Conservation (phyloP, 2,888 invertebrate genomes). For the Agonopterix subpropinquella region DNA sequence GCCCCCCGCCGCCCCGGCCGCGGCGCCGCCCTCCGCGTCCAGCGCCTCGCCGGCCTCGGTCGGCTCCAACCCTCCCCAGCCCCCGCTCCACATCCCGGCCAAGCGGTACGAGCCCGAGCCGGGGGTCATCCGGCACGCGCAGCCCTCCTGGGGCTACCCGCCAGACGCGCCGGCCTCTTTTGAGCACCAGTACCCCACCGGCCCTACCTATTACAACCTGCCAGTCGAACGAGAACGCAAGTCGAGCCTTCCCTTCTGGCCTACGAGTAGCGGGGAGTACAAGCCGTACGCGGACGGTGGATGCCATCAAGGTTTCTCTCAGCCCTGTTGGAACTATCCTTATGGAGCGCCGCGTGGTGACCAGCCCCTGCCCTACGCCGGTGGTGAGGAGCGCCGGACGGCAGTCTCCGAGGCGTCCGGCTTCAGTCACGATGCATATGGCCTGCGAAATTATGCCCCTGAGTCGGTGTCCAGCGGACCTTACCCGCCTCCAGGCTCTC, state of each 20-base stretch:
- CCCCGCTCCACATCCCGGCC: constrained; percentile 92
- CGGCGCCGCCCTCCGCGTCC: constrained; percentile 76
- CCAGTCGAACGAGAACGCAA: constrained; percentile 79
- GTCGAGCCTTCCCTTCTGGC: constrained; percentile 83
- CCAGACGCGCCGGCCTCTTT: constrained; percentile 79
- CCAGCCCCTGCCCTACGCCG: constrained; percentile 81
- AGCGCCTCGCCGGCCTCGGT: constrained; percentile 76
- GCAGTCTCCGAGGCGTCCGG: constrained; percentile 78
- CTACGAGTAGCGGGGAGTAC: constrained; percentile 78
- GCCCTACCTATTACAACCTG: constrained; percentile 81
- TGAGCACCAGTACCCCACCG: constrained; percentile 82
- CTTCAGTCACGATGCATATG: constrained; percentile 85
- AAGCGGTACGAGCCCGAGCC: constrained; percentile 83
- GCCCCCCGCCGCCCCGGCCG: constrained; percentile 81
- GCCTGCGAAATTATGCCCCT: constrained; percentile 83
- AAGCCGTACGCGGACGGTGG: constrained; percentile 74
- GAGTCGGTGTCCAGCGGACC: constrained; percentile 85
- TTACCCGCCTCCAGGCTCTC: constrained; percentile 86
- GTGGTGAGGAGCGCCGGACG: constrained; percentile 82
- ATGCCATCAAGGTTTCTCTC: constrained; percentile 83
- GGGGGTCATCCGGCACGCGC: constrained; percentile 86
- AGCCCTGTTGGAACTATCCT: constrained; percentile 85
- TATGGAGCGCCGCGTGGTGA: constrained; percentile 78
- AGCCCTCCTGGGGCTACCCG: constrained; percentile 84
- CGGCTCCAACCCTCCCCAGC: constrained; percentile 83